A percentile compares a stretch with the other conserved stretches of the same genome.
Conservation (phyloP, 2,113 vertebrate species). For the Hypocryptadius cinnamomeus region DNA sequence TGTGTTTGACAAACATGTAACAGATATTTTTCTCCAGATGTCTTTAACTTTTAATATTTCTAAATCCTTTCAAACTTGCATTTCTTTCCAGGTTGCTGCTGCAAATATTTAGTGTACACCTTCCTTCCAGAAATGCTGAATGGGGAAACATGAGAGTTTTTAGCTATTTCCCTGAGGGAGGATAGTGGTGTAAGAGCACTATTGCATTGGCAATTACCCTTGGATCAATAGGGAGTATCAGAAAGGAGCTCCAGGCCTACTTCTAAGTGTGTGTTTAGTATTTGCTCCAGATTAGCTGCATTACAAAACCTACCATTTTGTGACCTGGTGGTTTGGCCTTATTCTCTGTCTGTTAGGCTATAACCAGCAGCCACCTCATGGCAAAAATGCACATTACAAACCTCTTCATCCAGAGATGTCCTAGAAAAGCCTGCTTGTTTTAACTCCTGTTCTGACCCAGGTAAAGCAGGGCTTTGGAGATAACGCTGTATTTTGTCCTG, state of each 20-base stretch:
- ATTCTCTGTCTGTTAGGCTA: neutral
- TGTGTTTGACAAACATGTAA: neutral
- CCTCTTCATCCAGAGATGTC: neutral
- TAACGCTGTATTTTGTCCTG: neutral
- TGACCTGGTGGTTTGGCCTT: neutral
- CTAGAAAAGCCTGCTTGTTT: neutral
- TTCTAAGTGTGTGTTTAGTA: neutral
- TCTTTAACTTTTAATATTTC: neutral
- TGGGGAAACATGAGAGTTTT: neutral
- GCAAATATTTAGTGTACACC: neutral
- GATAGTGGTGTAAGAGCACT: neutral
- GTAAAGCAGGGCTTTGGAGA: neutral
- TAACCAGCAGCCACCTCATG: neutral
- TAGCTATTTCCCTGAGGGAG: neutral
- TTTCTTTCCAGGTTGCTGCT: neutral
- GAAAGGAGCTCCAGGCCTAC: neutral
- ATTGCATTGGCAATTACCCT: neutral
- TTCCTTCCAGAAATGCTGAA: neutral
- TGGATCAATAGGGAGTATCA: neutral
- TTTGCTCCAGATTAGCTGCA: neutral
- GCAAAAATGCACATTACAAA: neutral
- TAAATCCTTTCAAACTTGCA: neutral
- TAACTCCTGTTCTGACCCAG: neutral
- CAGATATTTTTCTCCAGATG: neutral
- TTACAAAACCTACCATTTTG: neutral